A percentile compares a stretch with the other conserved stretches of the same genome.
These are phyloP conservation scores for Megaceryle torquata DNA, from an alignment of 2,113 vertebrate genomes.

Conservation along the genomic window DNA sequence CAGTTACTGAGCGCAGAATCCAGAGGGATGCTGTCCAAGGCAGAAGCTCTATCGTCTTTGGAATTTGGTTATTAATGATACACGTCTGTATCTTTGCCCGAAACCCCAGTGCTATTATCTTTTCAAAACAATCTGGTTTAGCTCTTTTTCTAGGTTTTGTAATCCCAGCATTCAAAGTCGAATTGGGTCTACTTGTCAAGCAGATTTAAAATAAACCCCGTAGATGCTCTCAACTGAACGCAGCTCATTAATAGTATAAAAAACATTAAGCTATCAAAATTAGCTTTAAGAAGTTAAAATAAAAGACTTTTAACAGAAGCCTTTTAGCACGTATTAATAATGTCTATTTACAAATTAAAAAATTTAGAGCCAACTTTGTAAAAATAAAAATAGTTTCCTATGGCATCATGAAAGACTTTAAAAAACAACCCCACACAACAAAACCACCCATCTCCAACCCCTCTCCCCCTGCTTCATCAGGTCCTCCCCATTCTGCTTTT, in stretches of 20 bases:
- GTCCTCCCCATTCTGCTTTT: not conserved
- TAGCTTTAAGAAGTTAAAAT: constrained; percentile 1
- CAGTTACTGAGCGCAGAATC: not conserved
- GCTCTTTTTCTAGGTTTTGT: not conserved
- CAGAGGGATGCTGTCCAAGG: not conserved
- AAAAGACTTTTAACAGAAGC: not conserved
- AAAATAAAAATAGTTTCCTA: not conserved
- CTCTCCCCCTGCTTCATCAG: not conserved
- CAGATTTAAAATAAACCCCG: not conserved
- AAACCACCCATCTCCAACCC: not conserved
- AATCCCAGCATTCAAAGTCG: not conserved
- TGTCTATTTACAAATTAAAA: not conserved
- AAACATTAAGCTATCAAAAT: not conserved
- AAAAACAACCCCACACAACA: not conserved
- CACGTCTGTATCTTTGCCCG: not conserved
- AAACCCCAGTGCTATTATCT: not conserved
- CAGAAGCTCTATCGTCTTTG: not conserved
- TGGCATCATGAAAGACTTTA: not conserved
- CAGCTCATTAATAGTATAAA: not conserved
- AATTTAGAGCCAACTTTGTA: not conserved
- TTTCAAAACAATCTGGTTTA: not conserved
- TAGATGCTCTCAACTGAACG: not conserved
- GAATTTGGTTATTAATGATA: not conserved
- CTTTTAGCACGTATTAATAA: not conserved
- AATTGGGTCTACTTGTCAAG: not conserved